Evolutionary conservation across 2,888 invertebrate species (phyloP), one percentile per base, ranked within the genome.

Genomic region (Cheilosia impressa): DNA sequence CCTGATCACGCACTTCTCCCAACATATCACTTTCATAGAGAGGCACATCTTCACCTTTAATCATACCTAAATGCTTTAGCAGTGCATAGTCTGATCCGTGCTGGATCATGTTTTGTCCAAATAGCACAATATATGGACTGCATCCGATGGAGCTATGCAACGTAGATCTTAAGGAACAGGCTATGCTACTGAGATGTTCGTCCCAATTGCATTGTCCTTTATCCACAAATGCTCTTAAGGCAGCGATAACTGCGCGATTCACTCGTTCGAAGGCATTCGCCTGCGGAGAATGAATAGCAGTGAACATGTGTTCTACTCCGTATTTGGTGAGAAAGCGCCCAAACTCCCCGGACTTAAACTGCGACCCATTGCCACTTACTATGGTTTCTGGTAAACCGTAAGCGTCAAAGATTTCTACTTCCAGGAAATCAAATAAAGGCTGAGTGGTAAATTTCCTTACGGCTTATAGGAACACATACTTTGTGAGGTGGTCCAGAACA

Each of bases 341-440:
- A 15, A 62, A 62, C 15, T 45, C 45, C 3, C 45, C 19, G 2
- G 38, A 22, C 10, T 45, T 45, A 45, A 62, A 62, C 41, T 63
- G 63, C 1, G 50, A 50, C 0, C 50, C 65, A 31, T 65, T 65
- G 34, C 52, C 65, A 9, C 27, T 50, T 10, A 65, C 10, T 3
- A 63, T 17, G 4, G 45, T 34, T 63, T 47, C 63, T 7, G 47
- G 63, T 17, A 63, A 50, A 17, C 63, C 50, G 24, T 24, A 24
- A 0, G 24, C 24, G 24, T 24, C 4, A 50, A 63, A 63, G 31
- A 47, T 47, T 9, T 63, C 17, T 3, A 41, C 13, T 55, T 55
- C 31, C 5, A 34, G 19, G 19, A 57, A 24, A 24, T 24, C 24
- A 4, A 24, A 4, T 24, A 24, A 24, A 4, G 24, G 24, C 5